A percentile compares a stretch with the other conserved stretches of the same genome.
Evolutionary conservation across 2,888 invertebrate species (phyloP).

Genomic region (Glyphotaelius pellucidus): DNA sequence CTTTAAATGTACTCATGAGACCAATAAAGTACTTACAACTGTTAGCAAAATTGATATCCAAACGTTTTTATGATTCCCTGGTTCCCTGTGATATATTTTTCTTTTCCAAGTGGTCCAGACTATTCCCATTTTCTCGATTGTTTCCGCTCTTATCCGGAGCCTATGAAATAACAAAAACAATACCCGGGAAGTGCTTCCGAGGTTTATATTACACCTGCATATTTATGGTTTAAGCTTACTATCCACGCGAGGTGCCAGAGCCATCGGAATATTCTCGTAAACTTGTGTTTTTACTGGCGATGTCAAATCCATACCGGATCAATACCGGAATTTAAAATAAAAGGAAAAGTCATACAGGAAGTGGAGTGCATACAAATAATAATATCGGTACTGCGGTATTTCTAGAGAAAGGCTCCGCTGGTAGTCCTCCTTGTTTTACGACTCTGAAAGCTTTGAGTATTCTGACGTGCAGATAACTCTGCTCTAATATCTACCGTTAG

Average conservation of each 20-base stretch:
- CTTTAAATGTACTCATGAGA: neutral
- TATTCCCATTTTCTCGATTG: conserved; percentile 2
- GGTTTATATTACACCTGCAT: neutral
- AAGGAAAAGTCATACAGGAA: neutral
- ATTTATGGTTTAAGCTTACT: neutral
- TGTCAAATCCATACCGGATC: conserved; percentile 7
- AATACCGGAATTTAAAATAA: conserved; percentile 8
- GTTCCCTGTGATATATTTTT: neutral
- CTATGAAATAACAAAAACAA: neutral
- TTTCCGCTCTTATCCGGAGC: neutral
- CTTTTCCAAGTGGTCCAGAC: neutral
- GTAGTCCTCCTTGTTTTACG: neutral
- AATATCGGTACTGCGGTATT: neutral
- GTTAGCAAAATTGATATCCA: neutral
- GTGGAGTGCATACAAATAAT: conserved; percentile 7
- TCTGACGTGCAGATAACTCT: neutral
- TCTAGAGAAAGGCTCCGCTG: neutral
- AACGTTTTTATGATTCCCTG: neutral
- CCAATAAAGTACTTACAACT: neutral
- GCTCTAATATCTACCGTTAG: neutral
- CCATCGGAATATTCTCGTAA: neutral
- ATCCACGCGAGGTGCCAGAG: neutral
- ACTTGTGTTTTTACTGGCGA: conserved; percentile 8
- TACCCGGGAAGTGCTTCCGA: conserved; percentile 3
- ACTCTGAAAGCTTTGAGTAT: neutral